phyloP scores from a whole-genome alignment of 2,888 invertebrate species.

The Mythimna impura region DNA sequence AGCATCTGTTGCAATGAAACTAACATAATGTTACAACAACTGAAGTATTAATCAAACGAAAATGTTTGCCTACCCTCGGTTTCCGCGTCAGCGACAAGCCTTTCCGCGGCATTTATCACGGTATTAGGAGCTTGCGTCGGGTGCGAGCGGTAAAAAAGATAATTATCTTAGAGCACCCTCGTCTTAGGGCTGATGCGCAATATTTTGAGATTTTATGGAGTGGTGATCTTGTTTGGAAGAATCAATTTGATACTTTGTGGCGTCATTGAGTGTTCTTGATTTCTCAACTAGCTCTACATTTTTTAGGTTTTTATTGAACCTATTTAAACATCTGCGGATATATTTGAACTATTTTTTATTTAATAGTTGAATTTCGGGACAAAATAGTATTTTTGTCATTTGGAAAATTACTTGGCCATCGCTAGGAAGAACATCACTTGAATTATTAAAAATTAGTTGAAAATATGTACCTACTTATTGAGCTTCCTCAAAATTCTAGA shows the following conservation, averaged over 20 bases:
- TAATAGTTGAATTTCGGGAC: too few relatives aligned
- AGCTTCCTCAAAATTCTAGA: too few relatives aligned
- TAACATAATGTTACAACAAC: conserved; percentile 76
- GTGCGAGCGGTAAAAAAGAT: conserved; percentile 88
- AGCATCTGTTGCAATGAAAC: conserved; percentile 76
- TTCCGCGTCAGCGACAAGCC: conserved; percentile 88
- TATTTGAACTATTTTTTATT: too few relatives aligned
- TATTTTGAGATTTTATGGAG: conserved; percentile 23
- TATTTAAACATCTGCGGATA: too few relatives aligned
- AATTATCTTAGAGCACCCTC: conserved; percentile 89
- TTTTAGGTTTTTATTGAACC: too few relatives aligned
- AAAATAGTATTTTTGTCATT: too few relatives aligned
- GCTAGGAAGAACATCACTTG: too few relatives aligned
- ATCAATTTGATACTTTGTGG: conserved; percentile 15
- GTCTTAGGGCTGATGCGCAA: conserved; percentile 83
- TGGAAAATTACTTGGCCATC: too few relatives aligned
- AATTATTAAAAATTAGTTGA: too few relatives aligned
- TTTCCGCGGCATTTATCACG: conserved; percentile 90
- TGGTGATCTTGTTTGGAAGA: neutral
- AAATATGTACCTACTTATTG: too few relatives aligned
- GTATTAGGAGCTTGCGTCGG: conserved; percentile 87
- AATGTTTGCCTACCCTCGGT: conserved; percentile 76
- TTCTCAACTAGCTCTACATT: too few relatives aligned
- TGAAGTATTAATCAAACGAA: conserved; percentile 73
- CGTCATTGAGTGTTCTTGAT: conserved; percentile 1